phyloP scores from a whole-genome alignment of 2,888 invertebrate genomes.

The Sisyra terminalis region DNA sequence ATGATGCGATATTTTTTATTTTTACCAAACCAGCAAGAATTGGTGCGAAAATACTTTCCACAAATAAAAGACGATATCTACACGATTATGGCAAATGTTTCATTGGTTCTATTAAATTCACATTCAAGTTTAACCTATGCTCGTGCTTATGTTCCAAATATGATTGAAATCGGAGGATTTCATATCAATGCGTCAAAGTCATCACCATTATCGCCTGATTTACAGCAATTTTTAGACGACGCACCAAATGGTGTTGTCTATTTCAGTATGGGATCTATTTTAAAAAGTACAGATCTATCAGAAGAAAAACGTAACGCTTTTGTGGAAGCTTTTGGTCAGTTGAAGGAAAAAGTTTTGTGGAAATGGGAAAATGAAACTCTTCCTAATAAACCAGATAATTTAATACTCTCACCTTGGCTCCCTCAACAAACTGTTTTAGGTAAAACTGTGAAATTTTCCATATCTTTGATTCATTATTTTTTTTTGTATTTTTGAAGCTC shows the following conservation, averaged over 20 bases:
- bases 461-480: background rate
- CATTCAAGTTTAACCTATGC: constrained; percentile 18
- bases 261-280: constrained; percentile 23
- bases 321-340: constrained; percentile 18
- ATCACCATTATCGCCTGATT: constrained; percentile 10
- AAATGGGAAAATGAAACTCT: constrained; percentile 31
- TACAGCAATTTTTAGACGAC: constrained; percentile 19
- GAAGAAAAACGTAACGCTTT: constrained; percentile 15
- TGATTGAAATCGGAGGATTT: constrained; percentile 20
- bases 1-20: too few relatives aligned
- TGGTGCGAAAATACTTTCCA: constrained; percentile 16
- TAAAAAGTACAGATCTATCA: constrained; percentile 18
- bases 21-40: constrained; percentile 12
- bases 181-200: constrained; percentile 14
- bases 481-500: constrained; percentile 22
- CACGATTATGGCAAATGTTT: constrained; percentile 12
- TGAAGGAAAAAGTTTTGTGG: constrained; percentile 27
- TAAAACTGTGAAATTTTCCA: too few relatives aligned
- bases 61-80: constrained; percentile 4
- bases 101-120: constrained; percentile 17
- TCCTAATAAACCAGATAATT: constrained; percentile 22
- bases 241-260: constrained; percentile 21
- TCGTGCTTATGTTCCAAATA: constrained; percentile 18
- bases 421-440: constrained; percentile 23
- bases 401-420: constrained; percentile 23